Evolutionary conservation across 2,113 vertebrate species (phyloP).

Genomic region (Megalops atlanticus): DNA sequence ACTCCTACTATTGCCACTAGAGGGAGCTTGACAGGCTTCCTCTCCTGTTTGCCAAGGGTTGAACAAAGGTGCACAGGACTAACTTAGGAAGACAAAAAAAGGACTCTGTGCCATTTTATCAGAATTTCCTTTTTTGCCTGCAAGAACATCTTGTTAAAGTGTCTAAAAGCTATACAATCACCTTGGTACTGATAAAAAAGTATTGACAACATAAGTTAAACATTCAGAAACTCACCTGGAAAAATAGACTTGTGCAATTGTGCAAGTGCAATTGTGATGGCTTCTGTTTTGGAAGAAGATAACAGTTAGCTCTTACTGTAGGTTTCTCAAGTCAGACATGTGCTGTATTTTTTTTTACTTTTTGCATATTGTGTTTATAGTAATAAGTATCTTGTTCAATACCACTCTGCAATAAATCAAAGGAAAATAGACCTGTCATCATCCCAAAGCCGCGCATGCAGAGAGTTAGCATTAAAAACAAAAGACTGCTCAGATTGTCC

Average conservation of each 20-base stretch:
- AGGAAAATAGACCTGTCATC: conserved; percentile 70
- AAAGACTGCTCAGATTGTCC: conserved; percentile 47
- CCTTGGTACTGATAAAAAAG: neutral
- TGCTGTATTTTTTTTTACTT: conserved; percentile 59
- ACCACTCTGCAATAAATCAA: conserved; percentile 69
- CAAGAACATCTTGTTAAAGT: conserved; percentile 12
- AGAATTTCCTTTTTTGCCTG: neutral
- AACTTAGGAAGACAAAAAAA: conserved; percentile 6
- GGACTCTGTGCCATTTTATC: conserved; percentile 1
- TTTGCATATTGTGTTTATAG: conserved; percentile 69
- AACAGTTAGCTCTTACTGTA: conserved; percentile 62
- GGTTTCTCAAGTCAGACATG: conserved; percentile 51
- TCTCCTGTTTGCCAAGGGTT: neutral
- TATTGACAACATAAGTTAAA: neutral
- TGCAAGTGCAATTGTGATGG: neutral
- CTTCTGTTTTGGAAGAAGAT: conserved; percentile 39
- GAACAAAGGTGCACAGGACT: neutral
- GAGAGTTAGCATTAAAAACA: conserved; percentile 70
- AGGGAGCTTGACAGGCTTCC: conserved; percentile 54
- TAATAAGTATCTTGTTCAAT: conserved; percentile 72
- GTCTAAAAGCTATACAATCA: conserved; percentile 10
- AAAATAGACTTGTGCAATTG: neutral
- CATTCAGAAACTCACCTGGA: neutral
- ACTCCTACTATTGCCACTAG: conserved; percentile 51
- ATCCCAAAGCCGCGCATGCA: conserved; percentile 62